Evolutionary conservation across 2,113 vertebrate genomes (phyloP).

Genomic region (Protobothrops mucrosquamatus): DNA sequence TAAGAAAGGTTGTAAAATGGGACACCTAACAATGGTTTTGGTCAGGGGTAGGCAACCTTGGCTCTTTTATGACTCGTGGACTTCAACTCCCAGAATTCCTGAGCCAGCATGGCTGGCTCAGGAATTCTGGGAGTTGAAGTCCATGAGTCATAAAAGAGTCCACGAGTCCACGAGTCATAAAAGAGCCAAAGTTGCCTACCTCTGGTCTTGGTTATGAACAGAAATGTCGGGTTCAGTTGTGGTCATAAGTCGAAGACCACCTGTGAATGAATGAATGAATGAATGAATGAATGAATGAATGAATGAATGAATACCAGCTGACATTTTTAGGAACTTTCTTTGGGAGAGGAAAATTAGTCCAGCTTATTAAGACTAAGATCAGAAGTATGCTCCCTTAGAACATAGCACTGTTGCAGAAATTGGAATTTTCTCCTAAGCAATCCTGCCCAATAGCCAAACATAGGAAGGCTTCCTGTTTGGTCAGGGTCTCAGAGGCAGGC

Average conservation of each 20-base stretch:
- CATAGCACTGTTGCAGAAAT: background rate
- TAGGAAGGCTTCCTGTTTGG: constrained; percentile 49
- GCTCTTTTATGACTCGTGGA: too few relatives aligned
- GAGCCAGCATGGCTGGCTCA: too few relatives aligned
- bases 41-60: too few relatives aligned
- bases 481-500: constrained; percentile 47
- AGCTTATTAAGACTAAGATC: constrained; percentile 27
- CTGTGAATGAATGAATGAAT: background rate
- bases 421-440: background rate
- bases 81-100: too few relatives aligned
- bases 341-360: background rate
- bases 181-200: too few relatives aligned
- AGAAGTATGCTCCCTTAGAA: background rate
- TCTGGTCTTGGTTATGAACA: background rate
- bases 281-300: background rate
- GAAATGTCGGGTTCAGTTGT: background rate
- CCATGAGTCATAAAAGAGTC: too few relatives aligned
- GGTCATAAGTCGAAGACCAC: background rate
- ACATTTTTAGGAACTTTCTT: background rate
- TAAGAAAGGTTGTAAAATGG: background rate
- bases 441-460: background rate
- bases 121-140: too few relatives aligned
- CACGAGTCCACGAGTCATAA: too few relatives aligned
- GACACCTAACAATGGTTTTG: background rate
- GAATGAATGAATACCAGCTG: background rate